Conservation (phyloP, 2,888 invertebrate species). For the Lasioglossum marginatum region DNA sequence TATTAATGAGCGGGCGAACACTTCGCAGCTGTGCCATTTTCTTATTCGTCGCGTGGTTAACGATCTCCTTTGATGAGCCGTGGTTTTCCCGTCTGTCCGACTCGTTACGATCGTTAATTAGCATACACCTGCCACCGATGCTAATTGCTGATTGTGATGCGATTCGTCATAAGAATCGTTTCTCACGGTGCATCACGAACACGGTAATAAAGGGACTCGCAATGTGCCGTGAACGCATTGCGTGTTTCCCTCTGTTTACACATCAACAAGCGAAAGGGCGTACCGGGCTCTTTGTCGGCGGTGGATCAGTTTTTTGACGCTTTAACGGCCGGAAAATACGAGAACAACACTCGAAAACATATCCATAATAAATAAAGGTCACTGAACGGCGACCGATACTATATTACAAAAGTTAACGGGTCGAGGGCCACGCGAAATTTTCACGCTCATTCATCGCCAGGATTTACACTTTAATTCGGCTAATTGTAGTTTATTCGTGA, state of each 20-base stretch:
- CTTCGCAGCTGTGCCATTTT: conserved; percentile 33
- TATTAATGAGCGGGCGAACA: conserved; percentile 33
- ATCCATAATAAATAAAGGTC: background rate
- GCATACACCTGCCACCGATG: conserved; percentile 47
- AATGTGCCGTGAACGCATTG: background rate
- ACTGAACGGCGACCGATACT: background rate
- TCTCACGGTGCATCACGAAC: conserved; percentile 47
- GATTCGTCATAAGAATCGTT: conserved; percentile 50
- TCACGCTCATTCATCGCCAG: background rate
- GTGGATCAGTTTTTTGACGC: background rate
- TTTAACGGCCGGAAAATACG: background rate
- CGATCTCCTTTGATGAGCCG: conserved; percentile 35
- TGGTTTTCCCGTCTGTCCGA: conserved; percentile 4
- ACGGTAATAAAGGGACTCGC: conserved; percentile 9
- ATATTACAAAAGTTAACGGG: background rate
- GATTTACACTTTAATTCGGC: background rate
- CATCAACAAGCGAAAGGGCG: background rate
- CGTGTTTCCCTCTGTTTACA: background rate
- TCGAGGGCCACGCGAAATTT: background rate
- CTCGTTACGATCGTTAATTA: conserved; percentile 60
- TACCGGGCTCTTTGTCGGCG: background rate
- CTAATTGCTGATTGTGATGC: conserved; percentile 62
- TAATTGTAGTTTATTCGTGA: background rate
- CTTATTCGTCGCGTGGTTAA: conserved; percentile 22
- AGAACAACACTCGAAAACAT: background rate